A percentile compares a stretch with the other conserved stretches of the same genome.
These are phyloP conservation scores for Crenichthys baileyi DNA, from an alignment of 2,797 vertebrate species.

Conservation along the genomic window DNA sequence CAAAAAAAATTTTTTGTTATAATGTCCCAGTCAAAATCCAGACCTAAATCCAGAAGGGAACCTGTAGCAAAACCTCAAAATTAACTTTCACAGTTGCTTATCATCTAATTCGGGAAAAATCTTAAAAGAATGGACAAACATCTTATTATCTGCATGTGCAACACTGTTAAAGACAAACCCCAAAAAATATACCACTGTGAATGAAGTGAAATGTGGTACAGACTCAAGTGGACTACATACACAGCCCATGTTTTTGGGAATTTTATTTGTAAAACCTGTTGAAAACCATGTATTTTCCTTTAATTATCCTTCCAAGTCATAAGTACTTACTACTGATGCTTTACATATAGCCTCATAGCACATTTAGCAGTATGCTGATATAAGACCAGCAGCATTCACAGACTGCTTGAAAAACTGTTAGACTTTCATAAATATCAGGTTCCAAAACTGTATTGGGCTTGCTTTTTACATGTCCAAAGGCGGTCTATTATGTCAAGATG, in stretches of 20 bases:
- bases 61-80: neutral
- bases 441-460: constrained; percentile 21
- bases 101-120: neutral
- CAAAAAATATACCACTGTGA: too few species aligned
- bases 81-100: neutral
- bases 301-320: neutral
- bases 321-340: constrained; percentile 3
- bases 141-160: too few species aligned
- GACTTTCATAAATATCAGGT: constrained; percentile 19
- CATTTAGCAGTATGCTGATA: constrained; percentile 37
- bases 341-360: constrained; percentile 1
- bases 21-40: neutral
- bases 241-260: too few species aligned
- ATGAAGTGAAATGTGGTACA: too few species aligned
- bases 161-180: too few species aligned
- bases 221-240: too few species aligned
- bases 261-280: neutral
- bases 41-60: neutral
- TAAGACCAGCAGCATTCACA: constrained; percentile 19
- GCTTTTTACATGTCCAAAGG: constrained; percentile 13
- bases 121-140: neutral
- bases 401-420: neutral
- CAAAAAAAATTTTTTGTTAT: neutral
- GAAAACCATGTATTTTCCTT: neutral
- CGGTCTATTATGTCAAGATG: constrained; percentile 30